Evolutionary conservation across 2,113 vertebrate species (phyloP).

Genomic region (Elaphurus davidianus): DNA sequence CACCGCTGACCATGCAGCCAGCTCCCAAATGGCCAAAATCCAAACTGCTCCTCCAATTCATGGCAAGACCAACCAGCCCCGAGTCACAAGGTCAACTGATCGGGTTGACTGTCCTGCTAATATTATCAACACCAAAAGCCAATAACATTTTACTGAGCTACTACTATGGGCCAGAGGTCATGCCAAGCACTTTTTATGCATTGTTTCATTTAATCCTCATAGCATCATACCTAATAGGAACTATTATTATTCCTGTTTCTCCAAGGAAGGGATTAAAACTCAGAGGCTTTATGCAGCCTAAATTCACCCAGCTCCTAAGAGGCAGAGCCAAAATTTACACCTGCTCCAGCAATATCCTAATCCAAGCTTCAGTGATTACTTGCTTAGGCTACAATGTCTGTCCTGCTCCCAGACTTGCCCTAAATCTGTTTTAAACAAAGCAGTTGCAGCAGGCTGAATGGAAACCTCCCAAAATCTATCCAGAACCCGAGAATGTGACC

Average conservation of each 20-base stretch:
- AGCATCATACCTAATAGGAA: background rate
- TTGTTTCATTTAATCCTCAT: background rate
- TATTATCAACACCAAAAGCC: background rate
- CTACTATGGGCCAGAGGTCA: background rate
- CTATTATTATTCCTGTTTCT: background rate
- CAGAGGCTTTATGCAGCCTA: background rate
- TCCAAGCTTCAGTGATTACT: background rate
- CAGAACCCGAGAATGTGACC: background rate
- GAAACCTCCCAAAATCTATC: background rate
- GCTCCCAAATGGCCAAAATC: background rate
- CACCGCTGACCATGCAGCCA: background rate
- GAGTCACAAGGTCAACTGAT: background rate
- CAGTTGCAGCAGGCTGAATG: background rate
- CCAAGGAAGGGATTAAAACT: background rate
- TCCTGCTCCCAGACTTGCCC: background rate
- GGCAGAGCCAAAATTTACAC: background rate
- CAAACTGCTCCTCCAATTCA: background rate
- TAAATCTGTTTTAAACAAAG: background rate
- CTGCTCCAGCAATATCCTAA: background rate
- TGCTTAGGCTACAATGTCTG: background rate
- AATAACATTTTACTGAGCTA: background rate
- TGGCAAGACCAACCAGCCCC: background rate
- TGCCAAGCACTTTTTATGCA: background rate
- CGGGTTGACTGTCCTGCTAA: background rate
- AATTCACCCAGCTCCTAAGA: background rate